These are phyloP conservation scores for Eleutherodactylus coqui DNA, from an alignment of 2,797 vertebrate species.

Conservation along the genomic window DNA sequence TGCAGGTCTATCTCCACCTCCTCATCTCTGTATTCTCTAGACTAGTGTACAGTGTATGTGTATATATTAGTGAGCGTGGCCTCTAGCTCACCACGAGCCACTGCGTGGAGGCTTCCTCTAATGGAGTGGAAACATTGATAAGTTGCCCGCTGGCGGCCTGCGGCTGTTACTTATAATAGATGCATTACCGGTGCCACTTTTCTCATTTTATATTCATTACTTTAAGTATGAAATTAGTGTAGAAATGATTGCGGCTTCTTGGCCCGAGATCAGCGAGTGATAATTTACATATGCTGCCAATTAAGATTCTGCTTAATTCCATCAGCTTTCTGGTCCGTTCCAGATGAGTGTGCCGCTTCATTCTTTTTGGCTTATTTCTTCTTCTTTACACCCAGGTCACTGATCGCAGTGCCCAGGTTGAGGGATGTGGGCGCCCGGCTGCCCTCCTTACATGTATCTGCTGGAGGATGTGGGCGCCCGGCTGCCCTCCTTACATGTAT, in stretches of 20 bases:
- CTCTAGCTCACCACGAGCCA: not conserved
- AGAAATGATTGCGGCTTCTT: slow-evolving; percentile 22
- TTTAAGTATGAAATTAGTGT: slow-evolving; percentile 30
- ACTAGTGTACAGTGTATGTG: no score
- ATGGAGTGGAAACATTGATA: not conserved
- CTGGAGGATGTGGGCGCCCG: no score
- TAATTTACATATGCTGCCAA: slow-evolving; percentile 33
- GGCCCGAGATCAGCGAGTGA: slow-evolving; percentile 17
- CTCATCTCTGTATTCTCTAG: no score
- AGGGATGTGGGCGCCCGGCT: not conserved
- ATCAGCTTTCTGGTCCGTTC: not conserved
- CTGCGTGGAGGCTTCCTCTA: no score
- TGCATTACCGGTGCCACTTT: not conserved
- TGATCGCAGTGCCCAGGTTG: not conserved
- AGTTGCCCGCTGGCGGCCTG: not conserved
- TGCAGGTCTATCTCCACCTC: no score
- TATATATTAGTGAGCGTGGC: no score
- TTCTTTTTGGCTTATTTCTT: not conserved
- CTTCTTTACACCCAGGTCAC: not conserved
- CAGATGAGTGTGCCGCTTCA: not conserved
- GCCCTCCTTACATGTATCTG: slow-evolving; percentile 24
- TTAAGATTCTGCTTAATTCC: slow-evolving; percentile 18
- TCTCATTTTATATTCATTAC: slow-evolving; percentile 36
- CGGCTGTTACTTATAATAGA: slow-evolving; percentile 31
- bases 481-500: slow-evolving; percentile 24